Evolutionary conservation across 1,140 invertebrate species (phyloP).

Genomic region (Drosophila obscura): DNA sequence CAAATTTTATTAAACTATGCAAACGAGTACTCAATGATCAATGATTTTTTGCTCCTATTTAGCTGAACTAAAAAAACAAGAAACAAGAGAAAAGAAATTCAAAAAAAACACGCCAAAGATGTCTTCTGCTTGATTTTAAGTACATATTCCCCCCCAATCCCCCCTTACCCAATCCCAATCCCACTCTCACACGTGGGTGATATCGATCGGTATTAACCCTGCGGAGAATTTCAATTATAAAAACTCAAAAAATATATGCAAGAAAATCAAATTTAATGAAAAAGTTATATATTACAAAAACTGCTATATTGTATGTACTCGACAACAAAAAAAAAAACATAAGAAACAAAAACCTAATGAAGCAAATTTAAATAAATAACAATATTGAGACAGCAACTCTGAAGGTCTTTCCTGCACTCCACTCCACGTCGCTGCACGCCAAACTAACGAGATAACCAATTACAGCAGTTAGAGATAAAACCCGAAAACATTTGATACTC

Average conservation of each 20-base stretch:
- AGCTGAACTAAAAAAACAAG: constrained; percentile 61
- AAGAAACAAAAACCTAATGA: constrained; percentile 59
- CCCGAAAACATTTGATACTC: background rate
- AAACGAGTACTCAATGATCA: constrained; percentile 75
- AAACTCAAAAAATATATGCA: constrained; percentile 63
- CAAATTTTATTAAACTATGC: constrained; percentile 78
- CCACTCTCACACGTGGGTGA: background rate
- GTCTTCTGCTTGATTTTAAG: constrained; percentile 80
- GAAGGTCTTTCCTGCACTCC: constrained; percentile 16
- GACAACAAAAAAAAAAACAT: constrained; percentile 43
- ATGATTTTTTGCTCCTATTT: constrained; percentile 70
- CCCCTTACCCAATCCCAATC: constrained; percentile 9
- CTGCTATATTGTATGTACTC: constrained; percentile 80
- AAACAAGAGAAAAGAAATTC: constrained; percentile 24
- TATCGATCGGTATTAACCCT: background rate
- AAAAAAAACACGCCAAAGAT: constrained; percentile 76
- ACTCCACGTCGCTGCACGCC: no score
- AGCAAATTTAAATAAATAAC: constrained; percentile 79
- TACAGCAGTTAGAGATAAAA: background rate
- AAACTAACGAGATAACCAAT: constrained; percentile 14
- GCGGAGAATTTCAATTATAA: constrained; percentile 56
- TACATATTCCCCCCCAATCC: constrained; percentile 39
- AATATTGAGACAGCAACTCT: constrained; percentile 70
- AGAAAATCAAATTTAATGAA: constrained; percentile 74
- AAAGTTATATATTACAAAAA: constrained; percentile 77